These are phyloP conservation scores for Holacanthella duospinosa DNA, from an alignment of 2,888 invertebrate species.

Conservation along the genomic window DNA sequence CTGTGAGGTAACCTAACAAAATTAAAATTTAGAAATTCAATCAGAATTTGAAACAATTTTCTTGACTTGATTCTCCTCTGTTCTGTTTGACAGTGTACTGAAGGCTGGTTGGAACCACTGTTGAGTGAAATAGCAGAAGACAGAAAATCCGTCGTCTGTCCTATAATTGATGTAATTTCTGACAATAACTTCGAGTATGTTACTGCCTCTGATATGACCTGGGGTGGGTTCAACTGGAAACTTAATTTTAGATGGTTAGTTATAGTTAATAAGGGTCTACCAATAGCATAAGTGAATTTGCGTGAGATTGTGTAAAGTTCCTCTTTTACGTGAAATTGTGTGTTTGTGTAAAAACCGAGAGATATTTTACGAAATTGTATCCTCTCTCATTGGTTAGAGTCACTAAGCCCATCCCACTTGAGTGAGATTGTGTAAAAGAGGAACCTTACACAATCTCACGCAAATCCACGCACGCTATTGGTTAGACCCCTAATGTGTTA, in stretches of 20 bases:
- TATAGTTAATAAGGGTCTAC: not conserved
- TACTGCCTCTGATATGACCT: slow-evolving; percentile 69
- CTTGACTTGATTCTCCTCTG: not conserved
- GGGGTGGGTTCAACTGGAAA: slow-evolving; percentile 99
- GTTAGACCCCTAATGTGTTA: not conserved
- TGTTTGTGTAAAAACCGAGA: not conserved
- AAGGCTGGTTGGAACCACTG: slow-evolving; percentile 97
- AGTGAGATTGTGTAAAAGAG: no score
- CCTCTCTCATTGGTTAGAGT: no score
- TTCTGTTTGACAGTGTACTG: slow-evolving; percentile 54
- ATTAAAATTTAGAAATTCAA: no score
- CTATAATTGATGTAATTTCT: slow-evolving; percentile 97
- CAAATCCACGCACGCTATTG: no score
- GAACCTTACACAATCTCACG: no score
- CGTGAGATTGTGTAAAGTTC: no score
- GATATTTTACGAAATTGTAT: no score
- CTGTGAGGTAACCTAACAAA: slow-evolving; percentile 62
- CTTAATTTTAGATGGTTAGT: slow-evolving; percentile 92
- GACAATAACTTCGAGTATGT: slow-evolving; percentile 99
- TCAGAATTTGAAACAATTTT: no score
- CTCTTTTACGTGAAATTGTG: no score
- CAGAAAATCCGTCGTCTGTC: slow-evolving; percentile 87
- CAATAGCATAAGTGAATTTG: no score
- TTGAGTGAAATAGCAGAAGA: slow-evolving; percentile 83
- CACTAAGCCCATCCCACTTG: no score